Evolutionary conservation across 2,797 vertebrate genomes (phyloP), one percentile per base, ranked within the genome.

Genomic region (Lagocephalus sceleratus): DNA sequence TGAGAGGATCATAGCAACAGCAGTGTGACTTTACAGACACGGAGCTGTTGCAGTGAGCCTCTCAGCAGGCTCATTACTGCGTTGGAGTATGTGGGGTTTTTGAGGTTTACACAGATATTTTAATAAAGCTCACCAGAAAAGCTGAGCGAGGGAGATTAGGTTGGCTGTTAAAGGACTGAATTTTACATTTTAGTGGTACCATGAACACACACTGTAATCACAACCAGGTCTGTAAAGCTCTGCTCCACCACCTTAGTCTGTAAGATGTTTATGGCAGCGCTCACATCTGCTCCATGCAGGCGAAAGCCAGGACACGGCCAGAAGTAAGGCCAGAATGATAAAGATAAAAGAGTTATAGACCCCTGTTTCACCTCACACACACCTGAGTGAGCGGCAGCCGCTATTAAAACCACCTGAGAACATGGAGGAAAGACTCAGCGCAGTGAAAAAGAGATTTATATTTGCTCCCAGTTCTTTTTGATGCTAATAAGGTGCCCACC

Each of bases 31-130:
- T n/a, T 20, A 0, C 32, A 57, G 23, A 56, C 43, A 56, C 0
- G 11, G 62, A 6, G 39, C 68, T 60, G 73, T 49, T 46, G 59
- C 47, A 64, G 43, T 47, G 58, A 73, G 64, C 47, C 65, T 67
- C 60, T 55, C 57, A 22, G 20, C 52, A 63, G 48, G 40, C 58
- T 78, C 32, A 32, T 21, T 58, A 50, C 60, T 61, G 79, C 64
- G 53, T 68, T 64, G 80, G 73, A 79, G 62, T 50, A 79, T 78
- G 62, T 60, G 63, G 77, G 76, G 53, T 76, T 76, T 86, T 84
- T 84, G 70, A 72, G 67, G 68, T 87, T 85, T 84, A 74, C 61
- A 79, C 76, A 75, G 60, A 66, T 76, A 6, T 42, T 89, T 60
- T 84, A 78, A 84, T 66, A 74, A 76, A 78, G 72, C 70, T 75